Evolutionary conservation across 2,797 vertebrate species (phyloP).

Genomic region (Sebastes vulpes): DNA sequence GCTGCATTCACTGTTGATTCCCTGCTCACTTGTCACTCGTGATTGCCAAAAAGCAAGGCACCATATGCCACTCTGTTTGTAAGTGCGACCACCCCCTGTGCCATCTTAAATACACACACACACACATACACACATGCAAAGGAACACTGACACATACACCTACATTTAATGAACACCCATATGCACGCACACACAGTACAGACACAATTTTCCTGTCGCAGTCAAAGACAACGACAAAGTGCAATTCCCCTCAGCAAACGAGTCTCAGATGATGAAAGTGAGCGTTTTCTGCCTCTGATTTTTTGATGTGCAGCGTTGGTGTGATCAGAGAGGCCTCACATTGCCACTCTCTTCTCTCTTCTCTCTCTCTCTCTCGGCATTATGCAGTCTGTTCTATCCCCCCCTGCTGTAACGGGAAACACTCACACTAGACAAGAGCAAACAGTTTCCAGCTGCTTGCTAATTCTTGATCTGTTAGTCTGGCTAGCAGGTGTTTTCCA

Average conservation of each 20-base stretch:
- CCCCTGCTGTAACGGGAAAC: slow-evolving; percentile 61
- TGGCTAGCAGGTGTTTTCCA: slow-evolving; percentile 58
- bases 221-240: slow-evolving; percentile 75
- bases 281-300: slow-evolving; percentile 71
- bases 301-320: slow-evolving; percentile 72
- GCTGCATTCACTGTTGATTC: slow-evolving; percentile 74
- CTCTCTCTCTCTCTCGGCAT: slow-evolving; percentile 52
- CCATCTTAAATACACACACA: slow-evolving; percentile 58
- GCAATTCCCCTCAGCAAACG: slow-evolving; percentile 72
- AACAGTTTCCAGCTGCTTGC: slow-evolving; percentile 77
- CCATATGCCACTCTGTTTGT: slow-evolving; percentile 91
- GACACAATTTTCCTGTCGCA: slow-evolving; percentile 58
- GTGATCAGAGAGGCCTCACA: slow-evolving; percentile 80
- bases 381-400: slow-evolving; percentile 64
- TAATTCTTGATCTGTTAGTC: slow-evolving; percentile 70
- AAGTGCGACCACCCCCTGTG: slow-evolving; percentile 69
- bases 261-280: slow-evolving; percentile 83
- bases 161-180: slow-evolving; percentile 18
- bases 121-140: slow-evolving; percentile 6
- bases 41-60: slow-evolving; percentile 89
- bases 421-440: slow-evolving; percentile 63
- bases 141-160: slow-evolving; percentile 21
- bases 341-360: slow-evolving; percentile 35
- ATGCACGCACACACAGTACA: slow-evolving; percentile 18
- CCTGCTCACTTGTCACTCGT: slow-evolving; percentile 90